phyloP scores from a whole-genome alignment of 2,888 invertebrate genomes.

The Pocota personata region DNA sequence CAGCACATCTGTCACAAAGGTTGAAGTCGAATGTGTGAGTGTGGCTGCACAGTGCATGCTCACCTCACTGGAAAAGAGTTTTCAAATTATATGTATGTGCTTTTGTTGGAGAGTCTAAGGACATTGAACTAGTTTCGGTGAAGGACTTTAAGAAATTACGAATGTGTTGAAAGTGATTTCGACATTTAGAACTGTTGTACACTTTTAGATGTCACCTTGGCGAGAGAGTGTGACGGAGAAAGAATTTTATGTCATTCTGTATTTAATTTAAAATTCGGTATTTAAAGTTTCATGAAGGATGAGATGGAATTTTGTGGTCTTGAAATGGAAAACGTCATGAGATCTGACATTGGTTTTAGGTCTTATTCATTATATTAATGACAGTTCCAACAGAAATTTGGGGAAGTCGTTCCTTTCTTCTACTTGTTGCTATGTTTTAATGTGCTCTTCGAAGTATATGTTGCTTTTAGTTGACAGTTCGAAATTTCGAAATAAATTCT shows the following conservation, averaged over 20 bases:
- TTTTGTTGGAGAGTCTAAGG: neutral
- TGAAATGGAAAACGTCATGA: too few relatives aligned
- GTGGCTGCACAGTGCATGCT: neutral
- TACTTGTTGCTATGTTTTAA: too few relatives aligned
- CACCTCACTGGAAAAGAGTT: slow-evolving; percentile 28
- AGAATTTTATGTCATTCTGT: neutral
- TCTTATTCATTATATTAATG: too few relatives aligned
- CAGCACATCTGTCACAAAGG: slow-evolving; percentile 60
- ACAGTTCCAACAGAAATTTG: too few relatives aligned
- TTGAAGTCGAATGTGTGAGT: neutral
- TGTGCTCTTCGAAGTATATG: too few relatives aligned
- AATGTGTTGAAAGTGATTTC: slow-evolving; percentile 9
- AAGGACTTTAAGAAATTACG: slow-evolving; percentile 23
- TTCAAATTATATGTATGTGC: neutral
- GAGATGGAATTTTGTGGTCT: too few relatives aligned
- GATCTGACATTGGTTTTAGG: neutral
- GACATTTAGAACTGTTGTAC: slow-evolving; percentile 13
- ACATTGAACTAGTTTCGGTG: slow-evolving; percentile 63
- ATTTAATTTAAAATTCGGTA: too few relatives aligned
- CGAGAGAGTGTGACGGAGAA: neutral
- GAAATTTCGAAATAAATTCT: neutral
- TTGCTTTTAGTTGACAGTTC: too few relatives aligned
- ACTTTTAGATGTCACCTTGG: slow-evolving; percentile 7
- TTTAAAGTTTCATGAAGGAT: neutral
- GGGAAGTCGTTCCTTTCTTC: too few relatives aligned